Base-by-base conservation (phyloP, 2,797 vertebrate species). In the Siniperca undulata region DNA sequence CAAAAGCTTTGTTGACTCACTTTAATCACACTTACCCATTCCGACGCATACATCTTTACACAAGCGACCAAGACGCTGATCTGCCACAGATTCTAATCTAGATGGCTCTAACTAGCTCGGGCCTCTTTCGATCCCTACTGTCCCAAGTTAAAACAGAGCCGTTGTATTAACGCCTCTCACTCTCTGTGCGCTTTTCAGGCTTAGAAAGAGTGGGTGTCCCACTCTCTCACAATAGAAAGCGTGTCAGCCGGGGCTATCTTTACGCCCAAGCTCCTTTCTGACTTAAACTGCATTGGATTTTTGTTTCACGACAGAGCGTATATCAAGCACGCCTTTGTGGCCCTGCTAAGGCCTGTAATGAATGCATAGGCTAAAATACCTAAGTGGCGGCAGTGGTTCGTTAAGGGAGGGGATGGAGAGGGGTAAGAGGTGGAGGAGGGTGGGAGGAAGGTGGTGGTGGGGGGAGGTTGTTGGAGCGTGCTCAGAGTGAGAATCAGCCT, bases 341-440 rank as follows among this genome's bases (percentile, higher is more conserved):
- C 78, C 82, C 81, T 87, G 80, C 84, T 77, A 80, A 12, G 56
- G 87, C 80, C 78, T 16, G 44, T 89, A 88, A 94, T 93, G 92
- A 91, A 92, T 88, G 88, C 86, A 87, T 75, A 36, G 77, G 87
- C 89, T 91, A 81, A 93, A 92, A 93, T 81, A 88, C 50, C 77
- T 84, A 89, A 92, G 90, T 88, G 86, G 82, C 27, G 48, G 81
- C 44, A 22, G 84, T 60, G 84, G 78, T 91, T 92, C 58, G 78
- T 93, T 91, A 89, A 83, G 71, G 75, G 74, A 74, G 58, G 73
- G 42, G 70, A 59, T 13, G 77, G 40, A 62, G 73, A 0, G 30
- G 70, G 72, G 73, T 48, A 58, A 67, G 70, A 71, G 70, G 62
- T 24, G 22, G 74, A 16, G 58, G 46, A 44, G 36, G 74, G 38